Base-by-base conservation (phyloP, 1,140 invertebrate genomes). In the Platyscapa corneri region DNA sequence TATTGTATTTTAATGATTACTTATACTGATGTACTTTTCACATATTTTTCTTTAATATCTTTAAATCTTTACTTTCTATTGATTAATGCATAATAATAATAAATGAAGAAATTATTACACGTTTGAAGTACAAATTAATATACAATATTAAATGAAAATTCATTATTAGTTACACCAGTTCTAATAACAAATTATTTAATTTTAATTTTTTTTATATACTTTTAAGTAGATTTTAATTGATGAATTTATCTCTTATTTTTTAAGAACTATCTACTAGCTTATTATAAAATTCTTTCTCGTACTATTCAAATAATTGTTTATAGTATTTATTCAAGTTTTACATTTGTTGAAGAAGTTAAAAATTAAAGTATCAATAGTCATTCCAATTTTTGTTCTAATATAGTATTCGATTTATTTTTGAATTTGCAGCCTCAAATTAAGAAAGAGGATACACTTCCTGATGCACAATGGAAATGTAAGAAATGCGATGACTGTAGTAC, bases 381-480 rank as follows among this genome's bases (percentile, higher is more conserved):
- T 60, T 14, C 10, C 27, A 60, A 27, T 60, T 27, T 5, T 14
- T 60, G 2, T 56, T 56, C 18, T 56, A 56, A 56, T 60, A 60
- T 60, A 60, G 56, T 60, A 60, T 27, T 27, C 6, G 3, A 60
- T 60, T 60, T 60, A 60, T 27, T 60, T 60, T 0, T 72, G 18
- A 34, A 87, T 79, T 87, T 90, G 60, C 75, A 94, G 93, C 93
- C 93, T 86, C 90, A 91, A 80, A 92, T 94, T 88, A 88, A 89
- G 77, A 93, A 92, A 87, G 92, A 93, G 65, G 93, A 93, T 83
- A 90, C 92, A 82, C 88, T 90, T 87, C 88, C 89, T 30, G 93
- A 94, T 74, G 90, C 91, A 74, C 91, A 92, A 84, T 96, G 95
- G 95, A 94, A 95, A 87, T 96, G 96, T 89, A 95, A 94, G 87